Percentiles rank a stretch among this genome's conserved stretches.
phyloP scores from a whole-genome alignment of 2,797 vertebrate genomes.

The Syngnathus rostellatus region DNA sequence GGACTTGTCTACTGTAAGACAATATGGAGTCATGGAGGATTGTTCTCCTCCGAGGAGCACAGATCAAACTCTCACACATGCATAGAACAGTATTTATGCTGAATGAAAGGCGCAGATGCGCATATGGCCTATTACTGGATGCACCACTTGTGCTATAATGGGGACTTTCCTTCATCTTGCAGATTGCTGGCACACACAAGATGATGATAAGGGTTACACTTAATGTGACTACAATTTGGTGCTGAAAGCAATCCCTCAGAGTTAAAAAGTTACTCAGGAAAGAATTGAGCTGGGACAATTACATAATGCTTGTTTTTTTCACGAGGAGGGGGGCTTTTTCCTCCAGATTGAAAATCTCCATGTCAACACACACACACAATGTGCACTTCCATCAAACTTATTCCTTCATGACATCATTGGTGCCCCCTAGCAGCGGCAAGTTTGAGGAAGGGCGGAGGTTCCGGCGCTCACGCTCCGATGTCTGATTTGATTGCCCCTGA shows the following conservation, averaged over 20 bases:
- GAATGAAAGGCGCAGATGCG: slow-evolving; percentile 6
- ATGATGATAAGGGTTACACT: not conserved
- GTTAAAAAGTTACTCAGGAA: not conserved
- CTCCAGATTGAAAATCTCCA: not conserved
- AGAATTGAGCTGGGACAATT: not conserved
- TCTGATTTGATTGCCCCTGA: slow-evolving; percentile 65
- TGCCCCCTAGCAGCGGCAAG: slow-evolving; percentile 37
- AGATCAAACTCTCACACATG: slow-evolving; percentile 25
- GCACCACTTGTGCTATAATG: slow-evolving; percentile 16
- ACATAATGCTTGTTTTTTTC: not conserved
- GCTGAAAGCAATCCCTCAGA: not conserved
- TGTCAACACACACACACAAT: not conserved
- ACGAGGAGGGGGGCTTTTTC: not conserved
- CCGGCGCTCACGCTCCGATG: slow-evolving; percentile 33
- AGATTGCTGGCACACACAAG: not conserved
- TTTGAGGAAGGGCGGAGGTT: slow-evolving; percentile 24
- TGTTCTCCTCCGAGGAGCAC: slow-evolving; percentile 21
- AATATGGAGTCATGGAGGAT: slow-evolving; percentile 24
- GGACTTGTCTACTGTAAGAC: slow-evolving; percentile 29
- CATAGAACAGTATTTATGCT: slow-evolving; percentile 11
- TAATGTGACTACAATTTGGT: not conserved
- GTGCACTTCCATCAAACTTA: slow-evolving; percentile 24
- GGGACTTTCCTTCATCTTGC: slow-evolving; percentile 9
- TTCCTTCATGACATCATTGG: slow-evolving; percentile 49
- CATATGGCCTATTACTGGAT: slow-evolving; percentile 24